Percentiles rank a stretch among this genome's conserved stretches.
Evolutionary conservation across 2,113 vertebrate genomes (phyloP).

Genomic region (Toxotes jaculatrix): DNA sequence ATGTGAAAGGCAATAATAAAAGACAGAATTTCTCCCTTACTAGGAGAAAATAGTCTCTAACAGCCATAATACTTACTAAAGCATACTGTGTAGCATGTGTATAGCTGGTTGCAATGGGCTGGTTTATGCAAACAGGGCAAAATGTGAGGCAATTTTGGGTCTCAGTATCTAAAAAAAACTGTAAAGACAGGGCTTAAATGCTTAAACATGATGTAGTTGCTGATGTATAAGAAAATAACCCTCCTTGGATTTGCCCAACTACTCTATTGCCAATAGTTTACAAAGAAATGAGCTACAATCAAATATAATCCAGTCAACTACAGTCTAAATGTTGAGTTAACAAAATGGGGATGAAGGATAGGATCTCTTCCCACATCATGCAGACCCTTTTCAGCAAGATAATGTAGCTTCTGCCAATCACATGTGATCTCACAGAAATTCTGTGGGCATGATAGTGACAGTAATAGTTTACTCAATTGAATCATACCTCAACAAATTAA

Average conservation of each 20-base stretch:
- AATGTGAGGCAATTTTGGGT: background rate
- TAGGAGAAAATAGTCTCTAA: background rate
- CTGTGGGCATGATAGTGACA: background rate
- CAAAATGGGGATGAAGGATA: background rate
- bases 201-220: background rate
- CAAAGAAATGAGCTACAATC: slow-evolving; percentile 3
- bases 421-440: background rate
- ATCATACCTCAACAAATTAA: slow-evolving; percentile 11
- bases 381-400: background rate
- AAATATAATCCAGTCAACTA: slow-evolving; percentile 16
- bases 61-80: background rate
- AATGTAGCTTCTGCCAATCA: background rate
- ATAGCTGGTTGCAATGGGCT: background rate
- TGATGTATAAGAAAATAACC: background rate
- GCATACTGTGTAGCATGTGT: background rate
- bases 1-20: slow-evolving; percentile 1
- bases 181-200: background rate
- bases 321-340: background rate
- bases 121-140: background rate
- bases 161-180: background rate
- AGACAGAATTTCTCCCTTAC: background rate
- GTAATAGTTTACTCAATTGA: background rate
- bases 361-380: slow-evolving; percentile 1
- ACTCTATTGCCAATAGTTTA: background rate
- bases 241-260: background rate